Evolutionary conservation across 2,113 vertebrate genomes (phyloP).

Genomic region (Uropsilus gracilis): DNA sequence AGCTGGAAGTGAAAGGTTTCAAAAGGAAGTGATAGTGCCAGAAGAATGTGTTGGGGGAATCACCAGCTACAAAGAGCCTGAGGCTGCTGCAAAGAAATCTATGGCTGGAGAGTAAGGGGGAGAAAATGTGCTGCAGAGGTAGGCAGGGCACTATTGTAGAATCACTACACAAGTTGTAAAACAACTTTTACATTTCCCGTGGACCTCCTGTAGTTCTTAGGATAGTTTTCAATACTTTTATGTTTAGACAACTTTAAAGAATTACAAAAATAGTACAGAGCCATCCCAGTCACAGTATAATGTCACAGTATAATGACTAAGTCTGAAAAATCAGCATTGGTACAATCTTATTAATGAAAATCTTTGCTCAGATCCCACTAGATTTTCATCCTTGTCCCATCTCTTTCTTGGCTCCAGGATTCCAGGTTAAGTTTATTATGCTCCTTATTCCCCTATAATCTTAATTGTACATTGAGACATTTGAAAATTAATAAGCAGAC

Average conservation of each 20-base stretch:
- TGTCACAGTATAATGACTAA: neutral
- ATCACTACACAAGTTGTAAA: fast-evolving
- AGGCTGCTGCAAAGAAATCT: neutral
- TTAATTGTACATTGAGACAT: neutral
- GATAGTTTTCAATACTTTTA: neutral
- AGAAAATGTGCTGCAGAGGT: neutral
- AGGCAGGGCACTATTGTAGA: too few relatives aligned
- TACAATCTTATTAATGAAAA: neutral
- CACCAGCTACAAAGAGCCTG: neutral
- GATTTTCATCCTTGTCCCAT: neutral
- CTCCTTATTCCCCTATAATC: neutral
- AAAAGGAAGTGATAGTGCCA: neutral
- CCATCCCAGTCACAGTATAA: neutral
- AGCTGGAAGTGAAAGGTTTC: neutral
- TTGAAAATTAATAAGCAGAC: too few relatives aligned
- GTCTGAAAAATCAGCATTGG: neutral
- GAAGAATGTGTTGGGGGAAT: neutral
- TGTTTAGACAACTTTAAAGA: conserved; percentile 28
- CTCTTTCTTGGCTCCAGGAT: neutral
- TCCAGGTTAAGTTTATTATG: neutral
- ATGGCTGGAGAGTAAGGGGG: neutral
- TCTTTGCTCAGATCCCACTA: neutral
- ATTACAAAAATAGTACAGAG: neutral
- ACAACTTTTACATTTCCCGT: neutral
- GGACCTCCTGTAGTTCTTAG: neutral